phyloP scores from a whole-genome alignment of 2,888 invertebrate genomes.

The Rhingia rostrata region DNA sequence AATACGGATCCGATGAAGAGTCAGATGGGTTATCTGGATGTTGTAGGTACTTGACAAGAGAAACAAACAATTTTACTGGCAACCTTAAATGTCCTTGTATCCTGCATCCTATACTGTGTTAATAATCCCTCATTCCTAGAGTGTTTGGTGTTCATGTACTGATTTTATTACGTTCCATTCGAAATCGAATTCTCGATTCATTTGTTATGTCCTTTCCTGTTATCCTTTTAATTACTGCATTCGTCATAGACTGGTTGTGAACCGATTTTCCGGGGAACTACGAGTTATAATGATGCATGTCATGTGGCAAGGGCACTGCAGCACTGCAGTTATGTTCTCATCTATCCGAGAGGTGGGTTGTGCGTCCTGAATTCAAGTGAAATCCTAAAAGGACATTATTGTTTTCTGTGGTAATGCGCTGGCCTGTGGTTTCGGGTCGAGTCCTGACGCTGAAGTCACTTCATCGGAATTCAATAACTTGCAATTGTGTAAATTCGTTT shows the following conservation, averaged over 20 bases:
- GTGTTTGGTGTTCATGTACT: not conserved
- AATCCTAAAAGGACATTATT: slow-evolving; percentile 21
- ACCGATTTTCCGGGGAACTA: not conserved
- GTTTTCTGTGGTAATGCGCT: slow-evolving; percentile 21
- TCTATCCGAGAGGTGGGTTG: not conserved
- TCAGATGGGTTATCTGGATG: slow-evolving; percentile 93
- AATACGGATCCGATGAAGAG: slow-evolving; percentile 84
- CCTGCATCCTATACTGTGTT: not conserved
- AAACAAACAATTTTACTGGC: not conserved
- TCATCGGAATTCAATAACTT: slow-evolving; percentile 14
- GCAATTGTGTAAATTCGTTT: slow-evolving; percentile 16
- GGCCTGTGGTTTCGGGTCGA: slow-evolving; percentile 12
- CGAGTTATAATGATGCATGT: not conserved
- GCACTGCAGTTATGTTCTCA: not conserved
- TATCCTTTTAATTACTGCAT: slow-evolving; percentile 26
- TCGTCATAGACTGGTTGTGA: slow-evolving; percentile 3
- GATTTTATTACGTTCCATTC: not conserved
- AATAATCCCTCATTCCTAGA: not conserved
- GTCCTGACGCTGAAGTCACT: not conserved
- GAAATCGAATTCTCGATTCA: slow-evolving; percentile 5
- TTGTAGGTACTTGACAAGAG: slow-evolving; percentile 87
- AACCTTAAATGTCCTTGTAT: no score
- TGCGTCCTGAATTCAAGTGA: not conserved
- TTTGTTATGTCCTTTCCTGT: slow-evolving; percentile 6
- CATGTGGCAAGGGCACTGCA: not conserved